These are phyloP conservation scores for Loris lydekkerianus DNA, from an alignment of 2,797 vertebrate species.

Conservation along the genomic window DNA sequence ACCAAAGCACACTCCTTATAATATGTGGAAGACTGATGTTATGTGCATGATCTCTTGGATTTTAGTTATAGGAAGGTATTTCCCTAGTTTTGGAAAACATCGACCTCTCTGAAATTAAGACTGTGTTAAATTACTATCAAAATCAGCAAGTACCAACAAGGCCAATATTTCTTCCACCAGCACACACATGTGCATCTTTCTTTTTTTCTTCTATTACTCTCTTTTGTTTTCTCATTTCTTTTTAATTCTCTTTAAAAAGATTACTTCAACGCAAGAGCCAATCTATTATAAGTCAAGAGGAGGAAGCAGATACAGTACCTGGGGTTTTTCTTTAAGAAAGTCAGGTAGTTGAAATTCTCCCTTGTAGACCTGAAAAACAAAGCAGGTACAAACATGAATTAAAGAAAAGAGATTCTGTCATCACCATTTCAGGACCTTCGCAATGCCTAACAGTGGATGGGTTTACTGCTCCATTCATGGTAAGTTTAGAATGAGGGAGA, in stretches of 20 bases:
- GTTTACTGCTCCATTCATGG: background rate
- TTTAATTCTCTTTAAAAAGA: constrained; percentile 30
- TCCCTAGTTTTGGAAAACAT: background rate
- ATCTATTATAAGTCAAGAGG: background rate
- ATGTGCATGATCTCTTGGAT: background rate
- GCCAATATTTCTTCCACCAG: background rate
- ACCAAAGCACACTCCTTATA: background rate
- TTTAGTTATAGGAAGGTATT: background rate
- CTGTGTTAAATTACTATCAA: background rate
- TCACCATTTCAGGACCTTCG: background rate
- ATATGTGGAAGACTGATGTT: background rate
- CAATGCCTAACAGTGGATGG: background rate
- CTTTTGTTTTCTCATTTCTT: background rate
- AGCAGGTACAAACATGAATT: constrained; percentile 70
- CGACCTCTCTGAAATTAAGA: constrained; percentile 40
- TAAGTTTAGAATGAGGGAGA: background rate
- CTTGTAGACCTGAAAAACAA: constrained; percentile 96
- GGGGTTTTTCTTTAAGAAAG: constrained; percentile 94
- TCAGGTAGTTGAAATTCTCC: constrained; percentile 99
- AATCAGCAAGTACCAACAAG: background rate
- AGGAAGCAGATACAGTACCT: constrained; percentile 92
- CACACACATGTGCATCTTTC: background rate
- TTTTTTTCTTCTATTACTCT: background rate
- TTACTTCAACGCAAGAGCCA: background rate
- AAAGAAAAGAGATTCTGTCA: background rate